Evolutionary conservation across 2,888 invertebrate genomes (phyloP).

Genomic region (Ceriagrion tenellum): DNA sequence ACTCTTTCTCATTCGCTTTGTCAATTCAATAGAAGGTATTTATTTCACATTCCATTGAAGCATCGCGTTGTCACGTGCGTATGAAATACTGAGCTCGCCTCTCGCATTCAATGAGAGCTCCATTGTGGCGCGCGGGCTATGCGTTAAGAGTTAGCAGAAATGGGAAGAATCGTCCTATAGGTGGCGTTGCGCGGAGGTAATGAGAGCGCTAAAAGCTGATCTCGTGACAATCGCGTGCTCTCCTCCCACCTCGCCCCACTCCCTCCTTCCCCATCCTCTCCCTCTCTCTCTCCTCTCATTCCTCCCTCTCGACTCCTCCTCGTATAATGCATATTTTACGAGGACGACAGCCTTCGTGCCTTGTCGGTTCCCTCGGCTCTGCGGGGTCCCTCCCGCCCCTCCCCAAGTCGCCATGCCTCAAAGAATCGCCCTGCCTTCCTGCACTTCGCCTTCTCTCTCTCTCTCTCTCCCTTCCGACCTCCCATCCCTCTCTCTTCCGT

Average conservation of each 20-base stretch:
- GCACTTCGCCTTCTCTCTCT: not conserved
- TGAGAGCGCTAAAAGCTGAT: slow-evolving; percentile 53
- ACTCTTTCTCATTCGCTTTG: not conserved
- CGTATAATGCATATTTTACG: slow-evolving; percentile 61
- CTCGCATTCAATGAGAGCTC: not conserved
- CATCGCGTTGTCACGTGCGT: not conserved
- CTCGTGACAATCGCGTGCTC: slow-evolving; percentile 52
- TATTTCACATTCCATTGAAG: not conserved
- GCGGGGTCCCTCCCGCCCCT: slow-evolving; percentile 34
- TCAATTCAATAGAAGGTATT: not conserved
- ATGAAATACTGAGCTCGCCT: not conserved
- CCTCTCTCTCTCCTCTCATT: not conserved
- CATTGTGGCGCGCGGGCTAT: not conserved
- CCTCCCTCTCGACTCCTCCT: not conserved
- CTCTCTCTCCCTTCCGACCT: not conserved
- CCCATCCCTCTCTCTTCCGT: not conserved
- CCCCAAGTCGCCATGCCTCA: slow-evolving; percentile 13
- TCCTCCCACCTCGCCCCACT: not conserved
- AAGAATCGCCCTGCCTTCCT: slow-evolving; percentile 44
- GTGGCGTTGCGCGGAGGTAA: slow-evolving; percentile 38
- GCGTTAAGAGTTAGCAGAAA: slow-evolving; percentile 24
- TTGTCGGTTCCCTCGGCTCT: slow-evolving; percentile 39
- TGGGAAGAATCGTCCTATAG: slow-evolving; percentile 20
- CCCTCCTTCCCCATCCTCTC: not conserved
- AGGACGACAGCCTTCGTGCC: slow-evolving; percentile 61